phyloP scores from a whole-genome alignment of 1,140 invertebrate species.

The Popillia japonica region DNA sequence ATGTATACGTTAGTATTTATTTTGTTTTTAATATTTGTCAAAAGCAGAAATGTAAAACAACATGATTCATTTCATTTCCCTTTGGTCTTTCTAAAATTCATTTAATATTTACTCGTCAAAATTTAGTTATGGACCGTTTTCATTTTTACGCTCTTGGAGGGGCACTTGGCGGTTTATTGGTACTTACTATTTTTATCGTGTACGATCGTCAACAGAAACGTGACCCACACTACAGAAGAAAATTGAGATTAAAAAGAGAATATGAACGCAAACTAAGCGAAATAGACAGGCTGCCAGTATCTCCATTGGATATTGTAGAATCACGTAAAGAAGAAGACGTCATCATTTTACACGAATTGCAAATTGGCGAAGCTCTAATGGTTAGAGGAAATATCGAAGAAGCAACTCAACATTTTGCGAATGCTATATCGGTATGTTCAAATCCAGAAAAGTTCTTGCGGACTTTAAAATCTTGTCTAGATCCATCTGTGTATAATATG shows the following conservation, averaged over 20 bases:
- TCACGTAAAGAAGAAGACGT: slow-evolving; percentile 33
- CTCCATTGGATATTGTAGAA: background rate
- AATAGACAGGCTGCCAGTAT: background rate
- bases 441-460: slow-evolving; percentile 39
- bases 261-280: slow-evolving; percentile 34
- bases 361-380: slow-evolving; percentile 40
- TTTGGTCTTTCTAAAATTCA: slow-evolving; percentile 15
- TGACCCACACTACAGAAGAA: slow-evolving; percentile 36
- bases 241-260: slow-evolving; percentile 27
- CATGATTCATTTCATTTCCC: background rate
- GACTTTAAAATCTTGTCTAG: slow-evolving; percentile 38
- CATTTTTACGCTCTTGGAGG: slow-evolving; percentile 24
- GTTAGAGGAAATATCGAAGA: slow-evolving; percentile 23
- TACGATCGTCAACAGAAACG: slow-evolving; percentile 24
- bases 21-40: slow-evolving; percentile 32
- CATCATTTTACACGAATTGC: slow-evolving; percentile 38
- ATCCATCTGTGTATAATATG: slow-evolving; percentile 22
- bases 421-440: slow-evolving; percentile 38
- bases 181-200: slow-evolving; percentile 16
- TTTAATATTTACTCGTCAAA: slow-evolving; percentile 11
- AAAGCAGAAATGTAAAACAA: slow-evolving; percentile 22
- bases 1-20: background rate
- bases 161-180: slow-evolving; percentile 5
- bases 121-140: slow-evolving; percentile 31
- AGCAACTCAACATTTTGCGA: slow-evolving; percentile 41